A percentile compares a stretch with the other conserved stretches of the same genome.
Evolutionary conservation across 2,797 vertebrate genomes (phyloP).

Genomic region (Hyperoplus lanceolatus): DNA sequence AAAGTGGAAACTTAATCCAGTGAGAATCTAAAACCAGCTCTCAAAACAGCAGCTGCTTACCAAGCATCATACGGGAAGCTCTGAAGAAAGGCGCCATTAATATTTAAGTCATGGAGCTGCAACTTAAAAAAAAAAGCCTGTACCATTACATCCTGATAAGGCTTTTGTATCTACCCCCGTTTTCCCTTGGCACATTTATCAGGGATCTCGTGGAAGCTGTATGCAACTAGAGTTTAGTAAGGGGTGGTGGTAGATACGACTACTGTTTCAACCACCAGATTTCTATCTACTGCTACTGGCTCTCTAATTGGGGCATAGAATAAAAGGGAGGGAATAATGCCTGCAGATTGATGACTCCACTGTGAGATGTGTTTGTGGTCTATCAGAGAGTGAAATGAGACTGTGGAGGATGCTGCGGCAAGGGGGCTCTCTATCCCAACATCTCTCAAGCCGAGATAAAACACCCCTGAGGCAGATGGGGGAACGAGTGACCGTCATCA

Average conservation of each 20-base stretch:
- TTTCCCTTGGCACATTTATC: slow-evolving; percentile 79
- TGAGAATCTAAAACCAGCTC: slow-evolving; percentile 59
- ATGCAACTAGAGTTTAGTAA: slow-evolving; percentile 67
- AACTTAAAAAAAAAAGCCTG: slow-evolving; percentile 69
- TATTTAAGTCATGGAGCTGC: slow-evolving; percentile 74
- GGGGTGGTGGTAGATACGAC: slow-evolving; percentile 66
- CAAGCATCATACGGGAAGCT: slow-evolving; percentile 64
- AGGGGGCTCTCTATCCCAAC: slow-evolving; percentile 53
- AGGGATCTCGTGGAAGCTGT: slow-evolving; percentile 71
- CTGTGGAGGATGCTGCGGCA: slow-evolving; percentile 72
- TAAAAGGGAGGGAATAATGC: slow-evolving; percentile 77
- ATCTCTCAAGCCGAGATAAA: slow-evolving; percentile 76
- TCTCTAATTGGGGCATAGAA: slow-evolving; percentile 79
- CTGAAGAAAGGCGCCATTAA: slow-evolving; percentile 72
- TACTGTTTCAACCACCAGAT: slow-evolving; percentile 71
- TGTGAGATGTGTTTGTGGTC: slow-evolving; percentile 82
- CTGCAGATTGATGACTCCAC: slow-evolving; percentile 83
- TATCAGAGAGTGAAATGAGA: slow-evolving; percentile 88
- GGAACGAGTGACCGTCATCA: slow-evolving; percentile 82
- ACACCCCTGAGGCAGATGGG: slow-evolving; percentile 69
- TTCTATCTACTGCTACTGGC: slow-evolving; percentile 73
- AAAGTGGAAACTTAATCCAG: slow-evolving; percentile 50
- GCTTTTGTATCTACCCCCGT: slow-evolving; percentile 67
- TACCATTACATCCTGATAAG: slow-evolving; percentile 80
- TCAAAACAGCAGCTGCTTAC: slow-evolving; percentile 61